Evolutionary conservation across 2,888 invertebrate species (phyloP).

Genomic region (Linnaemya vulpina): DNA sequence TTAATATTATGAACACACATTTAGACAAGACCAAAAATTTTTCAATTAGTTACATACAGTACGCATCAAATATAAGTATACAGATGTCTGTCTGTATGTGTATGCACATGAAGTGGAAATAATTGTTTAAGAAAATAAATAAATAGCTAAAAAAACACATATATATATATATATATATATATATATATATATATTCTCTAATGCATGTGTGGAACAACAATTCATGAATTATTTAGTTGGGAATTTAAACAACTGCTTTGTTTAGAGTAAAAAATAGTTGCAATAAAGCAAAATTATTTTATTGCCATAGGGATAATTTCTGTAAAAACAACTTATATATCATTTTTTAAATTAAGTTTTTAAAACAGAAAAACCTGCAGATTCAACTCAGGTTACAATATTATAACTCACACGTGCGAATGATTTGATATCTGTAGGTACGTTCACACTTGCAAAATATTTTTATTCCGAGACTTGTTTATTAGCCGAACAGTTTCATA

Average conservation of each 20-base stretch:
- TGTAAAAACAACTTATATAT: no score
- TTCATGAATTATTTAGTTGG: constrained; percentile 18
- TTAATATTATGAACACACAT: not conserved
- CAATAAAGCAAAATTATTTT: not conserved
- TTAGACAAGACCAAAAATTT: not conserved
- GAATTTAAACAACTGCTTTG: not conserved
- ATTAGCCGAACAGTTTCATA: no score
- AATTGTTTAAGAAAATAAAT: constrained; percentile 1
- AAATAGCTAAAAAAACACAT: not conserved
- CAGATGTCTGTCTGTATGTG: no score
- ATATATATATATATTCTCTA: not conserved
- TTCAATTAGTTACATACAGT: constrained; percentile 10
- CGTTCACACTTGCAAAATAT: no score
- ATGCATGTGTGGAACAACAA: not conserved
- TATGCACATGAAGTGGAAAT: not conserved
- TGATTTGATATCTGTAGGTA: no score
- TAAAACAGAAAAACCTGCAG: no score
- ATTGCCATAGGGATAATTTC: not conserved
- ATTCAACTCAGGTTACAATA: no score
- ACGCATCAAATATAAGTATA: constrained; percentile 9
- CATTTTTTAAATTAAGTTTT: no score
- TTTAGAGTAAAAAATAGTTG: not conserved
- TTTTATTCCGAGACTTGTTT: no score
- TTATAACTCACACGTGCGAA: no score
- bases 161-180: no score